A percentile compares a stretch with the other conserved stretches of the same genome.
phyloP scores from a whole-genome alignment of 2,888 invertebrate species.

The Hemaris fuciformis region DNA sequence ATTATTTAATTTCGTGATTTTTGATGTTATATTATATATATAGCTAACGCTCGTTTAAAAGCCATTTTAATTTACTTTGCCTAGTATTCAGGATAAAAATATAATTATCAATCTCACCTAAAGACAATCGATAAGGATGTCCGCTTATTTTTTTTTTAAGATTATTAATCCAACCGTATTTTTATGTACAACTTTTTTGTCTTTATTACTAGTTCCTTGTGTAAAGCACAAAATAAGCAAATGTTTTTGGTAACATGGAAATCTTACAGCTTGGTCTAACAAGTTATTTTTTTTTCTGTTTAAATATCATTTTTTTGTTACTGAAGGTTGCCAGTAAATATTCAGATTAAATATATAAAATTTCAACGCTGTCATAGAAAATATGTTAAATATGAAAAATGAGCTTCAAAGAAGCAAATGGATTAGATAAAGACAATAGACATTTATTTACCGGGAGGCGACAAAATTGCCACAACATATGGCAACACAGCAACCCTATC shows the following conservation, averaged over 20 bases:
- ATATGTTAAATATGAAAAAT: not conserved
- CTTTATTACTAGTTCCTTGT: not conserved
- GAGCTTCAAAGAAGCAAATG: not conserved
- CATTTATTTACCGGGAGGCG: not conserved
- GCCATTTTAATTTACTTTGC: too few relatives aligned
- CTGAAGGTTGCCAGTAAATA: too few relatives aligned
- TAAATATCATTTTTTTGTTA: too few relatives aligned
- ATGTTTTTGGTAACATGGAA: not conserved
- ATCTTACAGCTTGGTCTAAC: too few relatives aligned
- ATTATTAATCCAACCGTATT: too few relatives aligned
- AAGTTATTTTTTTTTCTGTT: too few relatives aligned
- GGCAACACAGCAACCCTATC: conserved; percentile 26
- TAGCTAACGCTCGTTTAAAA: too few relatives aligned
- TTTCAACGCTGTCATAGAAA: not conserved
- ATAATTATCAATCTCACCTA: too few relatives aligned
- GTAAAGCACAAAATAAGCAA: not conserved
- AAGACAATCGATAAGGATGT: too few relatives aligned
- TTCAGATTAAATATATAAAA: not conserved
- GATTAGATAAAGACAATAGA: not conserved
- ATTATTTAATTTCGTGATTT: not conserved
- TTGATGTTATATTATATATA: too few relatives aligned
- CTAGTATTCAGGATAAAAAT: too few relatives aligned
- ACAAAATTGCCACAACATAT: not conserved
- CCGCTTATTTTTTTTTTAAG: too few relatives aligned
- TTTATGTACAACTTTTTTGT: not conserved